phyloP scores from a whole-genome alignment of 2,888 invertebrate species.

The Exephanes ischioxanthus region DNA sequence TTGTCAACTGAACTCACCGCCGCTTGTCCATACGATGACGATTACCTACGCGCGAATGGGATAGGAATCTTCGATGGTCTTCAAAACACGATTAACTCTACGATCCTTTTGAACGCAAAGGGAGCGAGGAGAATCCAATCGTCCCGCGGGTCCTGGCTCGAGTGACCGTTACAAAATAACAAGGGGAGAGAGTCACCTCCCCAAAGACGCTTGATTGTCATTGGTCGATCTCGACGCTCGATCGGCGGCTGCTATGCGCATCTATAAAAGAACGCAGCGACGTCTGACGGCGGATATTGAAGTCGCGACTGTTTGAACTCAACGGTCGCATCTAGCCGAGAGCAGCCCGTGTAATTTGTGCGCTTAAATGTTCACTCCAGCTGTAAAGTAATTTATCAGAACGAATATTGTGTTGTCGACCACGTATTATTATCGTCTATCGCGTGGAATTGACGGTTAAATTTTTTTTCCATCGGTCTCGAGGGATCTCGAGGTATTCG shows the following conservation, averaged over 20 bases:
- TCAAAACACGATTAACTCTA: constrained; percentile 22
- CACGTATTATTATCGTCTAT: not conserved
- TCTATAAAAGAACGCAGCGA: constrained; percentile 32
- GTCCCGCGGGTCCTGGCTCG: not conserved
- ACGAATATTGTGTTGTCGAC: constrained; percentile 2
- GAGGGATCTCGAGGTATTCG: not conserved
- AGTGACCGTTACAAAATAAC: not conserved
- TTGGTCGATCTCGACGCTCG: constrained; percentile 10
- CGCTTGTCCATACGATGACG: not conserved
- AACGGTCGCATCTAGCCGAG: constrained; percentile 52
- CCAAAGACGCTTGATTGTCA: constrained; percentile 3
- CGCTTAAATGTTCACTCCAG: constrained; percentile 57
- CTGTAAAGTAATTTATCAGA: constrained; percentile 56
- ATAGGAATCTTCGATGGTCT: not conserved
- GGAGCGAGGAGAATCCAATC: constrained; percentile 6
- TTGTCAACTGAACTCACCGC: not conserved
- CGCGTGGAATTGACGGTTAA: not conserved
- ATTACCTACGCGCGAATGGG: not conserved
- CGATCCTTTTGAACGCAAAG: constrained; percentile 11
- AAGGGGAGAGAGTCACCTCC: not conserved
- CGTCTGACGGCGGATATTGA: constrained; percentile 37
- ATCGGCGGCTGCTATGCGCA: not conserved
- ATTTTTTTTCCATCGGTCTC: not conserved
- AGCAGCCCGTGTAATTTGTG: constrained; percentile 44
- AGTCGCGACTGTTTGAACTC: constrained; percentile 45